phyloP scores from a whole-genome alignment of 2,113 vertebrate genomes.

The Sardina pilchardus region DNA sequence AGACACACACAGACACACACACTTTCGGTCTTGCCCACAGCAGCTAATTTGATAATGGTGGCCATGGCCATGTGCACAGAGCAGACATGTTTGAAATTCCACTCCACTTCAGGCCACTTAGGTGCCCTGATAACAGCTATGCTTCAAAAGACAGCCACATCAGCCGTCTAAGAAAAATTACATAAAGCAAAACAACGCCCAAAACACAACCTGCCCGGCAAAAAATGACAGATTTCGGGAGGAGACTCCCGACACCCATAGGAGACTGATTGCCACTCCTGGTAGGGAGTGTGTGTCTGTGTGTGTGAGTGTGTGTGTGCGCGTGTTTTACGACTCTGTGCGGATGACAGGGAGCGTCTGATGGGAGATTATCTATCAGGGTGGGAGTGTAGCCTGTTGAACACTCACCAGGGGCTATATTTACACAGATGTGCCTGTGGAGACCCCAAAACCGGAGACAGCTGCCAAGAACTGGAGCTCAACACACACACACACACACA shows the following conservation, averaged over 20 bases:
- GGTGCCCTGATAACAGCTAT: background rate
- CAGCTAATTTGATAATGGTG: background rate
- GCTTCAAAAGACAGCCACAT: background rate
- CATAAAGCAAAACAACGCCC: background rate
- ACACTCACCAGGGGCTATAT: background rate
- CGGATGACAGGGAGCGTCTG: background rate
- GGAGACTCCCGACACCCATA: background rate
- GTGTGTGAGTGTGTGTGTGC: background rate
- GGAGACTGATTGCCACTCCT: background rate
- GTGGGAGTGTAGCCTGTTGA: background rate
- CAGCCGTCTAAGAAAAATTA: background rate
- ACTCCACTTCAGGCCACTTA: background rate
- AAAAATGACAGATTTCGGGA: background rate
- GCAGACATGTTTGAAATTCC: background rate
- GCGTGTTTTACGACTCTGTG: background rate
- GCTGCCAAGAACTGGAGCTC: background rate
- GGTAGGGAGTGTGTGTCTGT: background rate
- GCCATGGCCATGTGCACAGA: background rate
- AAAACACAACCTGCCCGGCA: background rate
- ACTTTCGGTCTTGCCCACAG: background rate
- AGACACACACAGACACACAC: background rate
- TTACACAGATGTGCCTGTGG: slow-evolving; percentile 9
- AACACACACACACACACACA: background rate
- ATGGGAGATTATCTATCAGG: background rate
- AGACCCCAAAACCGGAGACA: background rate